Conservation (phyloP, 2,113 vertebrate species). For the Plecturocebus donacophilus region DNA sequence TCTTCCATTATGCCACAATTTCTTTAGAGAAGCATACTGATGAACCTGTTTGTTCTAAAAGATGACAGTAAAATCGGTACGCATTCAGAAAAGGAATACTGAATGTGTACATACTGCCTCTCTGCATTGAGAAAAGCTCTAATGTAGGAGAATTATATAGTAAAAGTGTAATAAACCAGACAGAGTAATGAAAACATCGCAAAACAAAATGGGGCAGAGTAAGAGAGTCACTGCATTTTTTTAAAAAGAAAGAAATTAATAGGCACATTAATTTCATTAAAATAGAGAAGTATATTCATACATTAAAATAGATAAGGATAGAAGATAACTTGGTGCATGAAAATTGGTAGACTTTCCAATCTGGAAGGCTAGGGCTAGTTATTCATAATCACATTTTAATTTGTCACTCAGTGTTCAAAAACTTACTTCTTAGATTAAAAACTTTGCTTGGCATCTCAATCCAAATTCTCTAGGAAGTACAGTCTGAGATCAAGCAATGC, state of each 20-base stretch:
- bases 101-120: no score
- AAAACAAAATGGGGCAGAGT: neutral
- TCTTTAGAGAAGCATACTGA: neutral
- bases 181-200: neutral
- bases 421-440: neutral
- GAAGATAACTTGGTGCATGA: neutral
- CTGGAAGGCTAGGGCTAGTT: neutral
- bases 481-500: neutral
- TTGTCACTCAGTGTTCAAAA: neutral
- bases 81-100: neutral
- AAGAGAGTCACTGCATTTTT: neutral
- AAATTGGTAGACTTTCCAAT: neutral
- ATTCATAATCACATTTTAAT: neutral
- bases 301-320: neutral
- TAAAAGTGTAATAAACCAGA: neutral
- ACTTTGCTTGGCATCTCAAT: neutral
- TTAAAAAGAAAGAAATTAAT: neutral
- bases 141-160: neutral
- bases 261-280: neutral
- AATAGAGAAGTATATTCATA: neutral
- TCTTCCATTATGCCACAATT: neutral
- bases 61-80: neutral
- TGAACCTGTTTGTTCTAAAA: neutral
- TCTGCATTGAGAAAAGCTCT: neutral
- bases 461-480: neutral